Evolutionary conservation across 37 sponge, comb jelly and placozoan genomes (phyloP).

Genomic region (Halisarca cf. caerulea): DNA sequence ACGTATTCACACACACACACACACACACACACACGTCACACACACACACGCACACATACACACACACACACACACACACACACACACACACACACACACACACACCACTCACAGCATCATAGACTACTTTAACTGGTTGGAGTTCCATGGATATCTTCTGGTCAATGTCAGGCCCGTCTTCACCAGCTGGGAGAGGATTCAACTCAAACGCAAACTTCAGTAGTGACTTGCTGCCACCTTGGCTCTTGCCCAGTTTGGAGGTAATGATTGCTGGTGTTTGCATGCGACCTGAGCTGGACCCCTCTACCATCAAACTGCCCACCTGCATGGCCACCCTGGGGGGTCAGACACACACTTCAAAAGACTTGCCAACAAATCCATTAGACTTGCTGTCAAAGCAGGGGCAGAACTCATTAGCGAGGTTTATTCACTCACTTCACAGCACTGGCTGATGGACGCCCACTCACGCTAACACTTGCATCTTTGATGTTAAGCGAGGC

Average conservation of each 20-base stretch:
- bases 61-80: too few species aligned
- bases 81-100: slow-evolving; percentile 15
- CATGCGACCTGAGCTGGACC: background rate
- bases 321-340: background rate
- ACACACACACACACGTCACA: background rate
- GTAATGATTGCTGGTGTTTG: background rate
- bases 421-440: slow-evolving; percentile 4
- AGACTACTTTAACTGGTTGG: slow-evolving; percentile 52
- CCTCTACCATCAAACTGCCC: background rate
- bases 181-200: slow-evolving; percentile 41
- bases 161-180: slow-evolving; percentile 29
- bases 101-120: slow-evolving; percentile 76
- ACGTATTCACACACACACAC: too few species aligned
- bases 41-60: too few species aligned
- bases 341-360: too few species aligned
- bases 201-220: slow-evolving; percentile 60
- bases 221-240: background rate
- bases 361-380: too few species aligned
- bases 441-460: background rate
- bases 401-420: too few species aligned
- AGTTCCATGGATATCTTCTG: slow-evolving; percentile 41
- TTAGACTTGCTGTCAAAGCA: too few species aligned
- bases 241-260: too few species aligned
- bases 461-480: background rate
- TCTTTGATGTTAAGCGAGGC: background rate